Evolutionary conservation across 2,888 invertebrate genomes (phyloP).

Genomic region (Phymatocera aterrima): DNA sequence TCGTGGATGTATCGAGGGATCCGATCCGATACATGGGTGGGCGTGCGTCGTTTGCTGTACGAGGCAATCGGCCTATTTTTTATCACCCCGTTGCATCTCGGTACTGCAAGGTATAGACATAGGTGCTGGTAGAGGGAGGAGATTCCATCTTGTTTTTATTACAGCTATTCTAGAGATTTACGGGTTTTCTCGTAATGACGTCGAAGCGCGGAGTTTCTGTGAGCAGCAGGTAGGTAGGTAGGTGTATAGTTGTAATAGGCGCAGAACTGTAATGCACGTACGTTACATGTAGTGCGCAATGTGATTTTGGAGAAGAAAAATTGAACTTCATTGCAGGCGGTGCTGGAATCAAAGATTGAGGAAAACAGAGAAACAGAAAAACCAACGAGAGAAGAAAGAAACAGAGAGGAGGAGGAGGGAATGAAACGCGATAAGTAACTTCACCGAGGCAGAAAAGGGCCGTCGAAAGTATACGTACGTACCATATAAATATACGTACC

Average conservation of each 20-base stretch:
- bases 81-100: constrained; percentile 35
- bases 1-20: too few relatives aligned
- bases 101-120: too few relatives aligned
- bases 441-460: too few relatives aligned
- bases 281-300: background rate
- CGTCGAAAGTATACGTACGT: too few relatives aligned
- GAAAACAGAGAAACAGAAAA: too few relatives aligned
- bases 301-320: too few relatives aligned
- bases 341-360: too few relatives aligned
- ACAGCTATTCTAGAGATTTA: constrained; percentile 21
- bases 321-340: too few relatives aligned
- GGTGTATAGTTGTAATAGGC: background rate
- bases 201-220: background rate
- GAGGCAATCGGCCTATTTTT: constrained; percentile 25
- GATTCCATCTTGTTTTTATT: constrained; percentile 27
- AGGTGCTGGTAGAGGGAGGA: background rate
- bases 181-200: constrained; percentile 43
- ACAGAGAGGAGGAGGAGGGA: too few relatives aligned
- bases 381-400: too few relatives aligned
- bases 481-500: too few relatives aligned
- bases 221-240: background rate
- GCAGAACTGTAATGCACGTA: background rate
- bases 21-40: constrained; percentile 22
- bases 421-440: too few relatives aligned
- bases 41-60: constrained; percentile 25